Evolutionary conservation across 2,797 vertebrate genomes (phyloP).

Genomic region (Trichosurus vulpecula): DNA sequence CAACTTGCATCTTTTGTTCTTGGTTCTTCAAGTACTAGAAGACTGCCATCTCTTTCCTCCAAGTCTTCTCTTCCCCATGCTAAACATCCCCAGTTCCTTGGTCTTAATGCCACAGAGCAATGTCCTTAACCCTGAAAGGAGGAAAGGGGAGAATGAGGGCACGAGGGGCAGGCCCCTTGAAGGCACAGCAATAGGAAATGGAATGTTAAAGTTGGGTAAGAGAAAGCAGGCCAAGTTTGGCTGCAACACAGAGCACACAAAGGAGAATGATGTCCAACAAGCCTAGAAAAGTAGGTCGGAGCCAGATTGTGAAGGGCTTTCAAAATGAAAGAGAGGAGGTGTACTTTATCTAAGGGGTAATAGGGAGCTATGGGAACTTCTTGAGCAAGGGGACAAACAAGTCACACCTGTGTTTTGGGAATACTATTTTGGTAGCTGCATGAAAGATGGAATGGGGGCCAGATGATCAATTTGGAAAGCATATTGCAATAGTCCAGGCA

Average conservation of each 20-base stretch:
- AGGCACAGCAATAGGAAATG: background rate
- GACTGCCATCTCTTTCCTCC: background rate
- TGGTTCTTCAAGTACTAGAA: background rate
- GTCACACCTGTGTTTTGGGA: background rate
- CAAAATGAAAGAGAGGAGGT: background rate
- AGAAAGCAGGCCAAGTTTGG: background rate
- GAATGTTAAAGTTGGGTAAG: fast-evolving
- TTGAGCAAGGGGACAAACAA: background rate
- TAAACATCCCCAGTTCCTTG: background rate
- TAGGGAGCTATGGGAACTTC: background rate
- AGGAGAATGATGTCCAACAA: background rate
- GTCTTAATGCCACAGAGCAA: background rate
- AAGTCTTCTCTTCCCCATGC: background rate
- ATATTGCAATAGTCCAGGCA: background rate
- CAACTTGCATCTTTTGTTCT: no score
- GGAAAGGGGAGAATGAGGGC: background rate
- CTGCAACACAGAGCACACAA: background rate
- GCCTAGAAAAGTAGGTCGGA: background rate
- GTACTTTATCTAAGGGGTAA: background rate
- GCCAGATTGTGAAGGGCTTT: background rate
- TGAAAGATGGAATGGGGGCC: background rate
- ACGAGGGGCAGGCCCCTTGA: background rate
- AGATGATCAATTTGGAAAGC: background rate
- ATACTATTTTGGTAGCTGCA: background rate
- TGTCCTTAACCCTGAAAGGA: background rate